phyloP scores from a whole-genome alignment of 2,888 invertebrate genomes.

The Ennomos fuscantarius region DNA sequence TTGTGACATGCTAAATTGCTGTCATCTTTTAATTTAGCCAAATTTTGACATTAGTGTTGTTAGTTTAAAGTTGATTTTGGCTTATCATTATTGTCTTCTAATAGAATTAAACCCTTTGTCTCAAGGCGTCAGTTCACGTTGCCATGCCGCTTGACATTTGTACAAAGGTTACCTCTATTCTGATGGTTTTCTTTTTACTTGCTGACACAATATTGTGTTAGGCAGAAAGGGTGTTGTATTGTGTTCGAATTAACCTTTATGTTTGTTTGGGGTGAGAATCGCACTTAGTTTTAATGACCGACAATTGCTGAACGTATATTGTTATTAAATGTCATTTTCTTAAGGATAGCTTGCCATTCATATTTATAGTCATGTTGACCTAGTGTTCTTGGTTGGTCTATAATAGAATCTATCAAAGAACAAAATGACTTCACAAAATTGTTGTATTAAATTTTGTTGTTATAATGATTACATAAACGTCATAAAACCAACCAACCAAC shows the following conservation, averaged over 20 bases:
- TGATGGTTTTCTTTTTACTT: conserved; percentile 76
- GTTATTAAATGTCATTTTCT: conserved; percentile 15
- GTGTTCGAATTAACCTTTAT: conserved; percentile 55
- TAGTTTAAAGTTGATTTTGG: conserved; percentile 62
- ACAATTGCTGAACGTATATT: conserved; percentile 18
- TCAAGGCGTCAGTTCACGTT: conserved; percentile 71
- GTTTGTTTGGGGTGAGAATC: conserved; percentile 30
- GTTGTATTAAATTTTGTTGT: conserved; percentile 64
- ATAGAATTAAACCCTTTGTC: conserved; percentile 81
- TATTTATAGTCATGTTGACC: conserved; percentile 32
- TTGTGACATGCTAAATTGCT: conserved; percentile 61
- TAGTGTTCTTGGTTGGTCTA: conserved; percentile 24
- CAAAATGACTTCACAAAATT: conserved; percentile 43
- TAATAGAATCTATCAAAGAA: conserved; percentile 16
- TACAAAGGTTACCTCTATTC: conserved; percentile 78
- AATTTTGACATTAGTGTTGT: conserved; percentile 54
- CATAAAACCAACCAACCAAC: no score
- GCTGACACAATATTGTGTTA: conserved; percentile 72
- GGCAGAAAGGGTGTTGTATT: conserved; percentile 74
- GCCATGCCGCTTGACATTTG: conserved; percentile 79
- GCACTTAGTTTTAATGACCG: conserved; percentile 26
- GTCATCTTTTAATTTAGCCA: conserved; percentile 40
- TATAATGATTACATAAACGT: conserved; percentile 64
- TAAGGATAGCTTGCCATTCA: conserved; percentile 22
- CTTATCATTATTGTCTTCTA: conserved; percentile 49